These are phyloP conservation scores for Luidia sarsii DNA, from an alignment of 53 echinoderm and acorn worm species.

Conservation along the genomic window DNA sequence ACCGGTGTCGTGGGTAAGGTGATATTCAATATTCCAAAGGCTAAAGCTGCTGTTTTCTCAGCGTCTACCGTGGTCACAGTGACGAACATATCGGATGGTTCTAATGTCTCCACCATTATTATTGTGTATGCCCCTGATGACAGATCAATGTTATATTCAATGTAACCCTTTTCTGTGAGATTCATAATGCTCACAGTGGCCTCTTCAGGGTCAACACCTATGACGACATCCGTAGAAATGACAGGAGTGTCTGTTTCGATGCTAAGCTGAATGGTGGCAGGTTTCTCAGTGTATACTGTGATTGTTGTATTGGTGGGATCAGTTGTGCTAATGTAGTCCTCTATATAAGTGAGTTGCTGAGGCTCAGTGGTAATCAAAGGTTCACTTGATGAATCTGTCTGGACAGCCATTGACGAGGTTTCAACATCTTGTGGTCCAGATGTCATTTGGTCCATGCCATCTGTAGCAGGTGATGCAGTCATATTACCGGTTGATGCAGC, in stretches of 20 bases:
- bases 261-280: conserved; percentile 2
- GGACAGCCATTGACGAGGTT: not conserved
- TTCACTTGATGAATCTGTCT: not conserved
- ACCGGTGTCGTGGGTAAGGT: not conserved
- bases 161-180: not conserved
- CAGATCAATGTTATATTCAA: not conserved
- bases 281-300: not conserved
- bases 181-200: not conserved
- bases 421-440: not conserved
- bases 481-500: not conserved
- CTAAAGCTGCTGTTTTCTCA: conserved; percentile 20
- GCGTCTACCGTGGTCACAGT: conserved; percentile 22
- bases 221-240: not conserved
- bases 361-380: conserved; percentile 10
- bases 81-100: conserved; percentile 3
- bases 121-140: conserved; percentile 17
- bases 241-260: not conserved
- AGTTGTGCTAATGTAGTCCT: conserved; percentile 25
- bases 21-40: not conserved
- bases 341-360: conserved; percentile 30
- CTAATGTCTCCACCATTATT: not conserved
- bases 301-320: conserved; percentile 17
- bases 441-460: not conserved
- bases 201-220: not conserved
- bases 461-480: not conserved